Evolutionary conservation across 2,797 vertebrate species (phyloP), one percentile per base, ranked within the genome.

Genomic region (Ctenochaetus hawaiiensis): DNA sequence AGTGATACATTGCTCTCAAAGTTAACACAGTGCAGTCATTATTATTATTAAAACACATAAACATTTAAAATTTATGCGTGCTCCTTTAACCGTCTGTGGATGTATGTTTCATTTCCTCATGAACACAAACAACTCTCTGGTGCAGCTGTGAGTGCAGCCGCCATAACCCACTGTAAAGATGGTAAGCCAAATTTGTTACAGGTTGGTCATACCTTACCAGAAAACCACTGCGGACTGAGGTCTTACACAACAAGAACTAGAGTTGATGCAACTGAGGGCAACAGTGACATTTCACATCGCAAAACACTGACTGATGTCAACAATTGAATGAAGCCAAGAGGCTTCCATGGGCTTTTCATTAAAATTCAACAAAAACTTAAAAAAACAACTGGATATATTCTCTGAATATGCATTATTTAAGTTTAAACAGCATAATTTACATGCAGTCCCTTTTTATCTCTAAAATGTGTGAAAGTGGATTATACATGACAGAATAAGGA

Each of bases 201-300:
- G 71, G 49, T 57, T 60, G 59, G 39, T 59, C 48, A 74, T 17
- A 77, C 58, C 73, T 78, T 17, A 68, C 52, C 16, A 56, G 54
- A 81, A 71, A 89, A 73, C n/a, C 34, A 69, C 48, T 22, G 53
- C 63, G 26, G 51, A 51, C 49, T 37, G 61, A 59, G 18, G 43
- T 72, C 48, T 81, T 70, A 9, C 71, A 75, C 71, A 67, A 23
- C 6, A 73, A 30, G 49, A 22, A 82, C 18, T 39, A n/a, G 11
- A 78, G 68, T 70, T 93, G 86, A 91, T 64, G 89, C 80, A 88
- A 92, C 62, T 41, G 44, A 70, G 37, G n/a, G 79, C 59, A 85
- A 75, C 37, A 72, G 53, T 61, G 52, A 77, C 57, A 18, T 18
- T 26, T 72, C 23, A 20, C n/a, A 16, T 1, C 16, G 22, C 58